A percentile compares a stretch with the other conserved stretches of the same genome.
phyloP scores from a whole-genome alignment of 2,888 invertebrate species.

The Eupithecia centaureata region DNA sequence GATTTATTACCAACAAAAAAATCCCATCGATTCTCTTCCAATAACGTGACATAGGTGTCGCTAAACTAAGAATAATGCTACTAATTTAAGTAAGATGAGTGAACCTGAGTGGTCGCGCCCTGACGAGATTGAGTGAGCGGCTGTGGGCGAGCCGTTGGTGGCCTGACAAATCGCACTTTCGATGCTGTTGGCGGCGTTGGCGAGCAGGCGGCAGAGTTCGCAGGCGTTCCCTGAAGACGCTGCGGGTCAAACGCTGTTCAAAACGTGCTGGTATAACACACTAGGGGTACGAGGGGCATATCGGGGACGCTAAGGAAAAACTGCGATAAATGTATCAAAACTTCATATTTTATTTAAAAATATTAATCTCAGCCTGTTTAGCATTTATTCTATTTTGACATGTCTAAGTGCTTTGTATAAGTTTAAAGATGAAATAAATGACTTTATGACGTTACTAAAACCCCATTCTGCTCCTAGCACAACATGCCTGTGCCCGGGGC shows the following conservation, averaged over 20 bases:
- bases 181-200: conserved; percentile 71
- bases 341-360: too few species aligned
- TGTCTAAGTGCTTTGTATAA: too few species aligned
- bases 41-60: background rate
- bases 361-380: too few species aligned
- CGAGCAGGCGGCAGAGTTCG: conserved; percentile 67
- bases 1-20: background rate
- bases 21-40: background rate
- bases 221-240: conserved; percentile 61
- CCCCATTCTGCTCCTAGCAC: too few species aligned
- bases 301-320: too few species aligned
- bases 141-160: conserved; percentile 44
- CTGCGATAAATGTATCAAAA: too few species aligned
- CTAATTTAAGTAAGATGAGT: background rate
- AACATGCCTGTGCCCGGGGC: too few species aligned
- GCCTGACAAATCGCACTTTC: conserved; percentile 73
- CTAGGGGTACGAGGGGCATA: too few species aligned
- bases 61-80: background rate
- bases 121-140: conserved; percentile 33
- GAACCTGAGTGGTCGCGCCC: conserved; percentile 39
- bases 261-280: background rate
- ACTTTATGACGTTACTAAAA: too few species aligned
- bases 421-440: too few species aligned
- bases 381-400: too few species aligned
- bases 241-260: conserved; percentile 39